A percentile compares a stretch with the other conserved stretches of the same genome.
Evolutionary conservation across 2,888 invertebrate species (phyloP).

Genomic region (Dyspetes luteomarginatus): DNA sequence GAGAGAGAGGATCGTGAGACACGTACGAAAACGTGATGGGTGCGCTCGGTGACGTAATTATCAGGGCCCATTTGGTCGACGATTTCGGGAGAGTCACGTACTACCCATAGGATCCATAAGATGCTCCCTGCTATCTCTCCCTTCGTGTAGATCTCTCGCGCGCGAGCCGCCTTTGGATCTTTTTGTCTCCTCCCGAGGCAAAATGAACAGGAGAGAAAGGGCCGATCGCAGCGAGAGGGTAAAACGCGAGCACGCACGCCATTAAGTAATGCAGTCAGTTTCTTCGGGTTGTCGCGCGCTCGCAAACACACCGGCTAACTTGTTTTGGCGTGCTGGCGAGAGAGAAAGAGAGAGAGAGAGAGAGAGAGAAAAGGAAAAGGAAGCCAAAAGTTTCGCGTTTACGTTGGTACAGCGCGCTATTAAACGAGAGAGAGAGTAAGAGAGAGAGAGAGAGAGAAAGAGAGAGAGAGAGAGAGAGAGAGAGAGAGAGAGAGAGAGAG

Average conservation of each 20-base stretch:
- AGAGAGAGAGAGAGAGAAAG: conserved; percentile 1
- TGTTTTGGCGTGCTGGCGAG: conserved; percentile 40
- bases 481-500: conserved; percentile 3
- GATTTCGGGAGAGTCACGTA: conserved; percentile 65
- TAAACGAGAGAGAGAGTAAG: conserved; percentile 9
- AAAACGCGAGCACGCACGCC: conserved; percentile 73
- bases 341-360: conserved; percentile 3
- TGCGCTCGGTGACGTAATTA: conserved; percentile 72
- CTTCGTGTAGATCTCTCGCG: conserved; percentile 40
- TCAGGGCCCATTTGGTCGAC: conserved; percentile 63
- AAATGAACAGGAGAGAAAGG: conserved; percentile 27
- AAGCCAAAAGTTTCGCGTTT: conserved; percentile 49
- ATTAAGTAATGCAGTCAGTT: conserved; percentile 80
- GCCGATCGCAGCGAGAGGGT: conserved; percentile 10
- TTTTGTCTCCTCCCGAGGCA: conserved; percentile 33
- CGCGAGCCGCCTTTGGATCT: conserved; percentile 65
- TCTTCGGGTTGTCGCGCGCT: conserved; percentile 74
- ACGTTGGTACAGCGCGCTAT: conserved; percentile 16
- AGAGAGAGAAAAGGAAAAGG: neutral
- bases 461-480: neutral
- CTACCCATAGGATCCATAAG: conserved; percentile 57
- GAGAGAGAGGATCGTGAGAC: conserved; percentile 52
- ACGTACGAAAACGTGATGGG: conserved; percentile 60
- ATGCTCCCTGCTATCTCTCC: conserved; percentile 25
- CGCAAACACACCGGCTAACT: conserved; percentile 54